Base-by-base conservation (phyloP, 2,113 vertebrate genomes). In the Megaptera novaeangliae region DNA sequence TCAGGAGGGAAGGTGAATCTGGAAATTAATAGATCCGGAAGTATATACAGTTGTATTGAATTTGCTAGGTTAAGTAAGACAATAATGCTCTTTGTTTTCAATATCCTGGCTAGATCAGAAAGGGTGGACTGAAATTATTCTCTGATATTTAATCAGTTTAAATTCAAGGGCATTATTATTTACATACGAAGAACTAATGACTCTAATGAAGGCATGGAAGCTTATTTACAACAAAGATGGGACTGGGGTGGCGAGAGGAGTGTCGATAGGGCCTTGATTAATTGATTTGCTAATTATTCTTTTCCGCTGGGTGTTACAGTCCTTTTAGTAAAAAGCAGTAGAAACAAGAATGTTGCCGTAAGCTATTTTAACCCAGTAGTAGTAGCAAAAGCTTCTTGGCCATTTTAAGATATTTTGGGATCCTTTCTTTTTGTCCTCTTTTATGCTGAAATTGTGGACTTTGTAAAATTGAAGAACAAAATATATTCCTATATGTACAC, bases 261-360 rank as follows among this genome's bases (percentile, higher is more conserved):
- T 90, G 93, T 95, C 11, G 2, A 68, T 55, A 85, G 75, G 72
- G 10, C 44, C 91, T 94, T 97, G 95, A 91, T 96, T 92, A 95
- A 93, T 95, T 95, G 84, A 90, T 81, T 90, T 94, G 94, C 85
- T 96, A 95, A 97, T 96, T 96, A 95, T 85, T 95, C 84, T 92
- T 93, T 97, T 96, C 92, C 95, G 88, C 75, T 49, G 77, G 75
- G 59, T 95, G 83, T 85, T 86, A 71, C 1, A 92, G 77, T 39
- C 66, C 72, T 91, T 98, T 92, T 83, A 46, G 64, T 89, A 93
- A 95, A 83, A 49, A 97, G 36, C 72, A 83, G 23, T 8, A 55
- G 84, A 91, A 46, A 78, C 25, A 68, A 68, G 71, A 74, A 82
- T 27, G 25, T n/a, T 55, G 13, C 31, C 41, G 31, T 49, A 57